phyloP scores from a whole-genome alignment of 2,113 vertebrate genomes.

The Lates calcarifer region DNA sequence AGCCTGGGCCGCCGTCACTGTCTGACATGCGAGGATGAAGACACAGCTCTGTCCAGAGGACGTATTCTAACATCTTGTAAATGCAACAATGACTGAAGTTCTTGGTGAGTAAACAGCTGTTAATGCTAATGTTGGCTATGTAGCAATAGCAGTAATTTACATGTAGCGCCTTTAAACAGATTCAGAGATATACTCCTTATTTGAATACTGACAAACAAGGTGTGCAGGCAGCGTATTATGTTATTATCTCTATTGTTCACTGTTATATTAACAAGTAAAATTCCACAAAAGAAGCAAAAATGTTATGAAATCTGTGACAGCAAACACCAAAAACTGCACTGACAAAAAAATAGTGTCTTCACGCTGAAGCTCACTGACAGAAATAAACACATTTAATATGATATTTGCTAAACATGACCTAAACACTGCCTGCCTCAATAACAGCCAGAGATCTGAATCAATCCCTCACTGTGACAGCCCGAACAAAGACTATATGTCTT shows the following conservation, averaged over 20 bases:
- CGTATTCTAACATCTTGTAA: too few species aligned
- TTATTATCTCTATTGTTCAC: too few species aligned
- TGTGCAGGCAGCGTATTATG: too few species aligned
- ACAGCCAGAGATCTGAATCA: conserved; percentile 22
- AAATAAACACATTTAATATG: background rate
- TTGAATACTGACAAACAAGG: background rate
- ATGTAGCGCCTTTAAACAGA: too few species aligned
- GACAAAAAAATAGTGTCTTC: background rate
- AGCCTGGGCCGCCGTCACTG: too few species aligned
- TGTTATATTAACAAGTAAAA: too few species aligned
- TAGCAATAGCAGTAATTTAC: too few species aligned
- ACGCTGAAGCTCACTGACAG: background rate
- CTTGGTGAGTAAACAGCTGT: too few species aligned
- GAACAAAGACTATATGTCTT: conserved; percentile 17
- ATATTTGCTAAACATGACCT: background rate
- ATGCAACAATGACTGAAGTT: too few species aligned
- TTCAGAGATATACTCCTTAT: background rate
- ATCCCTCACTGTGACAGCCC: background rate
- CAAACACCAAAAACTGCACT: background rate
- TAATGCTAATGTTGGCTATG: too few species aligned
- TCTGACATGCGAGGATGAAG: too few species aligned
- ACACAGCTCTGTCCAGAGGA: too few species aligned
- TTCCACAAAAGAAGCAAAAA: background rate
- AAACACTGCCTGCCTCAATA: background rate
- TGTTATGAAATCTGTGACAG: background rate